Percentiles rank a stretch among this genome's conserved stretches.
Evolutionary conservation across 2,888 invertebrate genomes (phyloP).

Genomic region (Papilio gigon): DNA sequence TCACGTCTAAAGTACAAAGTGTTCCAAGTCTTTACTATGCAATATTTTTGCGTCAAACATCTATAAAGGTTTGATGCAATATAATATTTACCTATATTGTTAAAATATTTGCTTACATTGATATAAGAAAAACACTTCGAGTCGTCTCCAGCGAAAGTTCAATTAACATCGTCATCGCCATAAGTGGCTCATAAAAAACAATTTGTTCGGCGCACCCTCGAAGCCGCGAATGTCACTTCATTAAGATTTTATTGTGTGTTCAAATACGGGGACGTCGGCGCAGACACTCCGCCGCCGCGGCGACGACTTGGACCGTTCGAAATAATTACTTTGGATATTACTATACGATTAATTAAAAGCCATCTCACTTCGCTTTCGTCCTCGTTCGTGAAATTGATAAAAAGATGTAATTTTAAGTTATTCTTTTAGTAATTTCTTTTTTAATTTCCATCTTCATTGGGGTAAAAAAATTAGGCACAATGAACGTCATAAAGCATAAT

Average conservation of each 20-base stretch:
- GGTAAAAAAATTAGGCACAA: background rate
- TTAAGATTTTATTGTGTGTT: slow-evolving; percentile 42
- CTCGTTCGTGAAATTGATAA: slow-evolving; percentile 29
- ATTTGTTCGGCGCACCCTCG: slow-evolving; percentile 27
- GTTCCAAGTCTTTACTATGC: background rate
- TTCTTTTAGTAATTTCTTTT: slow-evolving; percentile 7
- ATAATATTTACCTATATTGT: slow-evolving; percentile 1
- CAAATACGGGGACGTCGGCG: slow-evolving; percentile 30
- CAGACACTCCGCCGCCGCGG: slow-evolving; percentile 18
- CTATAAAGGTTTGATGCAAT: background rate
- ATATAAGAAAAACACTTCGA: slow-evolving; percentile 18
- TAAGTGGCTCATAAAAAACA: slow-evolving; percentile 40
- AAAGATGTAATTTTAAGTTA: slow-evolving; percentile 22
- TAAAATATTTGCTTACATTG: background rate
- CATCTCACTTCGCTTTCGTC: slow-evolving; percentile 43
- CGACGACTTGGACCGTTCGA: slow-evolving; percentile 33
- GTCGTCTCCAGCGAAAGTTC: slow-evolving; percentile 4
- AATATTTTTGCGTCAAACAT: background rate
- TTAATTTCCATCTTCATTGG: slow-evolving; percentile 16
- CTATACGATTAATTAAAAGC: slow-evolving; percentile 57
- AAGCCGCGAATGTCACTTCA: slow-evolving; percentile 40
- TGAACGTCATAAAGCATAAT: background rate
- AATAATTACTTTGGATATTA: slow-evolving; percentile 57
- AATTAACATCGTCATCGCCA: slow-evolving; percentile 38
- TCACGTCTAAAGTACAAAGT: too few species aligned